Percentiles rank a stretch among this genome's conserved stretches.
Conservation (phyloP, 1,140 invertebrate species). For the Pantala flavescens region DNA sequence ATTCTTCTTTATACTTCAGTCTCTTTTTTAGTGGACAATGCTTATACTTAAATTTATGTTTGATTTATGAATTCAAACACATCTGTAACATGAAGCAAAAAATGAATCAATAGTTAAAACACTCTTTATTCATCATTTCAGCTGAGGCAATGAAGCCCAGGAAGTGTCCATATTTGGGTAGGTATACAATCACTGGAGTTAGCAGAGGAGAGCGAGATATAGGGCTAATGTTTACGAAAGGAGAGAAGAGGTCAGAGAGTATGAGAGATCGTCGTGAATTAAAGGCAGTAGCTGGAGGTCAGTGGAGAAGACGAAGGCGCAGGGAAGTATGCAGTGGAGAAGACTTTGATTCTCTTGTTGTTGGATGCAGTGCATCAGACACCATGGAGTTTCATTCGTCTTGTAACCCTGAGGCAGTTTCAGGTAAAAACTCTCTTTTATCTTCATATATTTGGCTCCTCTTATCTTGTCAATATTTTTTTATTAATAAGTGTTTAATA, state of each 20-base stretch:
- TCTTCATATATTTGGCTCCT: too few species aligned
- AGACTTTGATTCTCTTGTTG: slow-evolving; percentile 46
- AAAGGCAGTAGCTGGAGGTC: slow-evolving; percentile 24
- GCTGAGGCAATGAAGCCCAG: slow-evolving; percentile 38
- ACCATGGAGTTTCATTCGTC: slow-evolving; percentile 58
- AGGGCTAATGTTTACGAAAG: slow-evolving; percentile 33
- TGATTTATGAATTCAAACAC: too few species aligned
- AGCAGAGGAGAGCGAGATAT: slow-evolving; percentile 33
- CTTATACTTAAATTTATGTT: too few species aligned
- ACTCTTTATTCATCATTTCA: too few species aligned
- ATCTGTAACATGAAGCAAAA: too few species aligned
- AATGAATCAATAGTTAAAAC: too few species aligned
- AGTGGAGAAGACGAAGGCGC: slow-evolving; percentile 22
- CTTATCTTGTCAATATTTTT: too few species aligned
- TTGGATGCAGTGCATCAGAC: slow-evolving; percentile 57
- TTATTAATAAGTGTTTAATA: too few species aligned
- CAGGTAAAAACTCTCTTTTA: slow-evolving; percentile 2
- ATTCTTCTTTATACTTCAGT: too few species aligned
- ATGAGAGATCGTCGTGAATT: slow-evolving; percentile 25
- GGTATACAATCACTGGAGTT: slow-evolving; percentile 51
- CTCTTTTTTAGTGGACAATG: too few species aligned
- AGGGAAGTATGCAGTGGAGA: slow-evolving; percentile 30
- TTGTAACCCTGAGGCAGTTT: slow-evolving; percentile 32
- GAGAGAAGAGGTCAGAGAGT: slow-evolving; percentile 29
- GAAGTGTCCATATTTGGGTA: slow-evolving; percentile 56